A percentile compares a stretch with the other conserved stretches of the same genome.
phyloP scores from a whole-genome alignment of 2,797 vertebrate genomes.

The Odontamblyopus lacepedii region DNA sequence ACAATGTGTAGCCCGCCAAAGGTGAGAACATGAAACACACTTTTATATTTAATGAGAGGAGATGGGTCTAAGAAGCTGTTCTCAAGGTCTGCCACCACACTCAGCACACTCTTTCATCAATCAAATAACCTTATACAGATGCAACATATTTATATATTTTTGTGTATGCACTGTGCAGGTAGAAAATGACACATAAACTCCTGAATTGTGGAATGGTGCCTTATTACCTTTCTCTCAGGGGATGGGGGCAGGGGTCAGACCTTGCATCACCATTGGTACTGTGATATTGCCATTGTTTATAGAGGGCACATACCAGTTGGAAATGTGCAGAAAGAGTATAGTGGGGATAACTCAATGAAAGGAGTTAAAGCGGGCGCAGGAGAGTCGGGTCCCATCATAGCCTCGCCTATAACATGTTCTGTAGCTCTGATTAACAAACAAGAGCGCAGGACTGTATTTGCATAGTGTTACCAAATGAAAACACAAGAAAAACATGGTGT shows the following conservation, averaged over 20 bases:
- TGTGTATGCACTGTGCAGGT: slow-evolving; percentile 12
- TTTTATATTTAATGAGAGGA: slow-evolving; percentile 72
- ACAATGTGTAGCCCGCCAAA: slow-evolving; percentile 35
- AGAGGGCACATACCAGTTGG: background rate
- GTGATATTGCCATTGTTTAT: background rate
- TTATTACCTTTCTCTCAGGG: background rate
- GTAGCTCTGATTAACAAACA: no score
- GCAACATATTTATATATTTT: slow-evolving; percentile 15
- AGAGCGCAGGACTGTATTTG: no score
- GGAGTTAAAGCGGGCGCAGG: no score
- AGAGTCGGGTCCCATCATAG: no score
- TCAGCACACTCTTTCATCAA: slow-evolving; percentile 40
- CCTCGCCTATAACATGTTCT: no score
- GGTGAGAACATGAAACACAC: slow-evolving; percentile 65
- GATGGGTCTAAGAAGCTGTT: slow-evolving; percentile 55
- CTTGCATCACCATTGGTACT: no score
- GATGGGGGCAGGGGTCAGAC: no score
- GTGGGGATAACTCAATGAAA: background rate
- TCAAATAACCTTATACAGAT: slow-evolving; percentile 9
- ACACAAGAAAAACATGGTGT: no score
- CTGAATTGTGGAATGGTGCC: slow-evolving; percentile 51
- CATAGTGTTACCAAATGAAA: no score
- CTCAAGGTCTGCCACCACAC: slow-evolving; percentile 52
- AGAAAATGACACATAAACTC: slow-evolving; percentile 15
- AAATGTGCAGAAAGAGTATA: slow-evolving; percentile 33